A percentile compares a stretch with the other conserved stretches of the same genome.
Conservation (phyloP, 1,140 invertebrate genomes). For the Zaprionus lachaisei region DNA sequence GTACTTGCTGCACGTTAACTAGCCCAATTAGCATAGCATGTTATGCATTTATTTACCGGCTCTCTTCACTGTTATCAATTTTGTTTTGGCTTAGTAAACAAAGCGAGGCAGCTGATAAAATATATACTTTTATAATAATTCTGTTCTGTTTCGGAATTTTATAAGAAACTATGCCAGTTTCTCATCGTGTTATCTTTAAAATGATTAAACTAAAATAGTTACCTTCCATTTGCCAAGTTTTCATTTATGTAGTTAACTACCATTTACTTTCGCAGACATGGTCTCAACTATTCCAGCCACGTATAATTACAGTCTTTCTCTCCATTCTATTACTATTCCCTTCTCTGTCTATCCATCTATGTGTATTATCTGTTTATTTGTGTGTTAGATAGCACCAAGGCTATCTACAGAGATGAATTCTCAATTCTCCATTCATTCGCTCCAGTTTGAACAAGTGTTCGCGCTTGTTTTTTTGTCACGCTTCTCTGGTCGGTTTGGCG, state of each 20-base stretch:
- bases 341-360: background rate
- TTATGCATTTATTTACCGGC: conserved; percentile 43
- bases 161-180: background rate
- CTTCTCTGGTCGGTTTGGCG: conserved; percentile 51
- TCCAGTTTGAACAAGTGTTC: conserved; percentile 68
- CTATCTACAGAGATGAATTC: conserved; percentile 1
- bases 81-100: background rate
- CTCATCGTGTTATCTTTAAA: background rate
- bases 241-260: background rate
- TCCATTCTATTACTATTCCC: background rate
- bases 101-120: conserved; percentile 61
- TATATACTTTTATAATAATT: conserved; percentile 22
- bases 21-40: conserved; percentile 47
- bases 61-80: conserved; percentile 15
- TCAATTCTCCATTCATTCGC: conserved; percentile 29
- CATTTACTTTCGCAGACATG: background rate
- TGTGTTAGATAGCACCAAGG: background rate
- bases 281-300: background rate
- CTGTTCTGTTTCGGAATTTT: background rate
- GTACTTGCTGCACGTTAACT: background rate
- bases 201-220: background rate
- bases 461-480: conserved; percentile 56
- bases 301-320: background rate
- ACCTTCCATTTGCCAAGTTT: background rate
- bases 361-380: conserved; percentile 4